phyloP scores from a whole-genome alignment of 2,113 vertebrate genomes.

The Monarcha castaneiventris region DNA sequence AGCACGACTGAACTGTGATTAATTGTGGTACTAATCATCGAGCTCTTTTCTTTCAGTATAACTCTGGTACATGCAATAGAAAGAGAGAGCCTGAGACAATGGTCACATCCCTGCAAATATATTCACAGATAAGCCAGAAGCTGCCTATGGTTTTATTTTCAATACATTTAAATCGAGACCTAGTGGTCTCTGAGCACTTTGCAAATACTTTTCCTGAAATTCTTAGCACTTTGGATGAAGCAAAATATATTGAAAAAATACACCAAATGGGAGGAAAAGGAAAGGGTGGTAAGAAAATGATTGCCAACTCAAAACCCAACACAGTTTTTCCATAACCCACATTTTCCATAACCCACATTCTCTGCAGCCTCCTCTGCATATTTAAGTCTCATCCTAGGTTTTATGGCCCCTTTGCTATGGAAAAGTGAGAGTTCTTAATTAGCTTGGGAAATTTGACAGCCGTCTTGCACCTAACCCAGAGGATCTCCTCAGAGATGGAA shows the following conservation, averaged over 20 bases:
- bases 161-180: neutral
- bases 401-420: neutral
- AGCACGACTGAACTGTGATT: neutral
- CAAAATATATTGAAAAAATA: neutral
- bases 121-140: neutral
- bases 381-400: neutral
- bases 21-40: neutral
- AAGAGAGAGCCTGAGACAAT: neutral
- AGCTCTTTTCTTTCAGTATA: slow-evolving; percentile 1
- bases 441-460: neutral
- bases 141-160: neutral
- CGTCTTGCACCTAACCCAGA: neutral
- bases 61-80: neutral
- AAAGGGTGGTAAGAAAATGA: neutral
- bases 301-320: neutral
- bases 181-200: neutral
- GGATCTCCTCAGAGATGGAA: neutral
- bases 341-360: neutral
- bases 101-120: neutral
- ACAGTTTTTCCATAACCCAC: neutral
- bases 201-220: neutral
- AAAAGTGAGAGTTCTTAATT: neutral
- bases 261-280: neutral
- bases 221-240: neutral
- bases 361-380: neutral